These are phyloP conservation scores for Eupithecia dodoneata DNA, from an alignment of 2,888 invertebrate genomes.

Conservation along the genomic window DNA sequence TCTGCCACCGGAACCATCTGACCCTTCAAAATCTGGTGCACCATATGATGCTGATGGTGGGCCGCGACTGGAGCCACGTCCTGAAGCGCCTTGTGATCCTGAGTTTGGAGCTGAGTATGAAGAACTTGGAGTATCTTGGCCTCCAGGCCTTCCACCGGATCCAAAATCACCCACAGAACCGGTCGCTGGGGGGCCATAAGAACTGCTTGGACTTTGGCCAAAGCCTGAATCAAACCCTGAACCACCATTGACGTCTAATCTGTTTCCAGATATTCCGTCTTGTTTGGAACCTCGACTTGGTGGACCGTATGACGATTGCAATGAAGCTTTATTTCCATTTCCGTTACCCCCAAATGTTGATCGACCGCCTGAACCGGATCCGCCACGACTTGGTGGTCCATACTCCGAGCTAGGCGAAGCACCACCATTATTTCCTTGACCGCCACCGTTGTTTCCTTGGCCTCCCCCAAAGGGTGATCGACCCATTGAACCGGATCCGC, in stretches of 20 bases:
- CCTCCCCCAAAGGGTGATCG: conserved; percentile 48
- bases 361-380: conserved; percentile 45
- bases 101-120: conserved; percentile 66
- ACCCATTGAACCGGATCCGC: conserved; percentile 46
- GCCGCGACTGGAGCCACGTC: conserved; percentile 50
- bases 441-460: conserved; percentile 37
- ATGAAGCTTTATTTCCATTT: conserved; percentile 38
- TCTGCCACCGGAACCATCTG: conserved; percentile 49
- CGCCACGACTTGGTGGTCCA: conserved; percentile 62
- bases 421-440: conserved; percentile 37
- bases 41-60: conserved; percentile 72
- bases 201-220: conserved; percentile 64
- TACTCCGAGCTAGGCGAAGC: conserved; percentile 61
- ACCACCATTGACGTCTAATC: conserved; percentile 41
- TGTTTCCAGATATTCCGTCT: conserved; percentile 40
- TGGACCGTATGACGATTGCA: conserved; percentile 66
- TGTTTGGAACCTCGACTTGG: conserved; percentile 53
- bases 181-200: conserved; percentile 71
- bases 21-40: conserved; percentile 72
- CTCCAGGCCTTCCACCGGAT: conserved; percentile 49
- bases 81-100: conserved; percentile 49
- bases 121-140: conserved; percentile 54
- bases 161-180: conserved; percentile 53
- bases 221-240: conserved; percentile 48
- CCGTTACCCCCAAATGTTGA: conserved; percentile 51